Evolutionary conservation across 2,113 vertebrate species (phyloP).

Genomic region (Aegotheles bennettii): DNA sequence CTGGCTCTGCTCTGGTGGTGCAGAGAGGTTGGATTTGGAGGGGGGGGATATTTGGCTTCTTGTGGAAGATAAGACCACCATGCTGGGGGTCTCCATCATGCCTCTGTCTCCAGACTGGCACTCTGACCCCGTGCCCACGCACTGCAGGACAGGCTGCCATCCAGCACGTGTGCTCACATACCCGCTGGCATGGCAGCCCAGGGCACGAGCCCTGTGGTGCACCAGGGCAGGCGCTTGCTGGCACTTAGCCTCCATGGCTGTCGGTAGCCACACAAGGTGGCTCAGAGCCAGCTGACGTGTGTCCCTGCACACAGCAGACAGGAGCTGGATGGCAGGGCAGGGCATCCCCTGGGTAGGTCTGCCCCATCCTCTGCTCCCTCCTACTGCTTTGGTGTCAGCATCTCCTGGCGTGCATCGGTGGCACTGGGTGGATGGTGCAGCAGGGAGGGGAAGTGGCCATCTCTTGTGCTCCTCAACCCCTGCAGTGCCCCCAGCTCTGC

Average conservation of each 20-base stretch:
- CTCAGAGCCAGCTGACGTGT: not conserved
- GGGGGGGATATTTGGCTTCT: not conserved
- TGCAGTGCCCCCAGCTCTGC: not conserved
- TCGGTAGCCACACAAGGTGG: not conserved
- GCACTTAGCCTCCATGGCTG: not conserved
- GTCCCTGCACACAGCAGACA: not conserved
- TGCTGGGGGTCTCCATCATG: not conserved
- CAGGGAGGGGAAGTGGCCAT: not conserved
- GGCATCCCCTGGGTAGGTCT: not conserved
- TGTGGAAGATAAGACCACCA: not conserved
- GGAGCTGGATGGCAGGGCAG: not conserved
- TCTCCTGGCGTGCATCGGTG: fast-evolving
- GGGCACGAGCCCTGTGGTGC: fast-evolving
- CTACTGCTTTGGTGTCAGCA: not conserved
- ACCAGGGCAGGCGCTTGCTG: not conserved
- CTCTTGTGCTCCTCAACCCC: not conserved
- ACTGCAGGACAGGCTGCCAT: not conserved
- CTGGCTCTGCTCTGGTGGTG: not conserved
- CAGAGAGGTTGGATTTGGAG: not conserved
- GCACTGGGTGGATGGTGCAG: not conserved
- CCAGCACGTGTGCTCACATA: fast-evolving
- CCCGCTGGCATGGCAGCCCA: not conserved
- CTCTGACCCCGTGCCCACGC: not conserved
- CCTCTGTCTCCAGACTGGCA: not conserved
- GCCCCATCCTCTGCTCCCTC: not conserved